A percentile compares a stretch with the other conserved stretches of the same genome.
Evolutionary conservation across 2,113 vertebrate species (phyloP).

Genomic region (Okapia johnstoni): DNA sequence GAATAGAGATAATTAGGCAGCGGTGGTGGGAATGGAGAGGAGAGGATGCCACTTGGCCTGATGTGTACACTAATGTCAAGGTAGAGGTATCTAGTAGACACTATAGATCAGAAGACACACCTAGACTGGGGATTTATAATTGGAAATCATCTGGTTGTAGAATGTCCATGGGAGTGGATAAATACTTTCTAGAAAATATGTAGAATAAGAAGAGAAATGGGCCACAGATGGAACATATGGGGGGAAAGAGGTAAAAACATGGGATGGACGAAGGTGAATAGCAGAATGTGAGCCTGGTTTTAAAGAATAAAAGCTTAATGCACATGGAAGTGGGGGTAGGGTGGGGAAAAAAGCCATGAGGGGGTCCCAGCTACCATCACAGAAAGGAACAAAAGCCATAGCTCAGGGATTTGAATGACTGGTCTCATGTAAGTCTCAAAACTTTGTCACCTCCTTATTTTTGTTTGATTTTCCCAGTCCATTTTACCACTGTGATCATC

Average conservation of each 20-base stretch:
- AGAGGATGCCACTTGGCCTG: background rate
- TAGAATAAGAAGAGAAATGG: background rate
- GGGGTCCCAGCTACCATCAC: background rate
- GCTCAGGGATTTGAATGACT: background rate
- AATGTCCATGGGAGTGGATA: background rate
- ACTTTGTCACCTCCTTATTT: background rate
- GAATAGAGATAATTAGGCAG: background rate
- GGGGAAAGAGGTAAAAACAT: background rate
- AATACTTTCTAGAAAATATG: background rate
- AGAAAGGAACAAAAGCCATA: background rate
- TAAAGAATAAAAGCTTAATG: background rate
- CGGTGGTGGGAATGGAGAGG: too few species aligned
- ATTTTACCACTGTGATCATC: background rate
- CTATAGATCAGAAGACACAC: background rate
- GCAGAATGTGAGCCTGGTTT: background rate
- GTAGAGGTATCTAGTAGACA: background rate
- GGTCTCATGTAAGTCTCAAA: background rate
- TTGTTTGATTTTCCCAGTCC: background rate
- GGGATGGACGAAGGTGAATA: background rate
- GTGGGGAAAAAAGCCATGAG: background rate
- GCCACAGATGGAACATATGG: background rate
- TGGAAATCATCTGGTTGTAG: background rate
- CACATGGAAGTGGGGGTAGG: background rate
- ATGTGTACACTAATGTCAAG: background rate
- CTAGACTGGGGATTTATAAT: background rate